Base-by-base conservation (phyloP, 2,888 invertebrate species). In the Acleris emargana region DNA sequence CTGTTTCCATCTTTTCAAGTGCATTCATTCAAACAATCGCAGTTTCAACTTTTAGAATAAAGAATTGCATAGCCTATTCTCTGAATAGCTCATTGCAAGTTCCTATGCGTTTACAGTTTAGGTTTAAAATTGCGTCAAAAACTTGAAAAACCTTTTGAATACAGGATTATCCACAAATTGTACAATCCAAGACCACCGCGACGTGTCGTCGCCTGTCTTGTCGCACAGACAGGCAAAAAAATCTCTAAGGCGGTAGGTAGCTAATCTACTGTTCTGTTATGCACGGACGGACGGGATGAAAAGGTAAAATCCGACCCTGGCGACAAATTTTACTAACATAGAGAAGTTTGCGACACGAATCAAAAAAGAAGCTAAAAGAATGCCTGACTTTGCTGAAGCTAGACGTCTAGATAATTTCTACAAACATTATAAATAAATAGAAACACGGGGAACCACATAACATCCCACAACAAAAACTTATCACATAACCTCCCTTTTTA, bases 161-260 rank as follows among this genome's bases (percentile, higher is more conserved):
- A 59, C 47, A 20, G 55, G 64, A 57, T 66, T 50, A 66, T 66
- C 64, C 38, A 55, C 25, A 45, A 58, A 60, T 66, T 66, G 64
- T 60, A 64, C 64, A 66, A 66, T 55, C 52, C 25, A 28, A 45
- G 64, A 66, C 64, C 64, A 66, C 64, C 64, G 54, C 45, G 52
- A 28, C 59, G 42, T 20, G 59, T 49, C 47, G 59, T 49, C 47
- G 49, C 47, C 47, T 43, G 64, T 47, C 17, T 17, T 45, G 45
- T 45, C 45, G 7, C 1, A 54, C 50, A 45, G 64, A 50, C 64
- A 18, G 45, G 60, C 47, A 59, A 58, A 59, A 59, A 54, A 50
- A 18, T 47, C 25, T 22, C 5, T 25, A 47, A 42, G 45, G 57
- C 51, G 57, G 57, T 52, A 43, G 64, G 59, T 51, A 50, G 51